Percentiles rank a stretch among this genome's conserved stretches.
These are phyloP conservation scores for Rhamnusium bicolor DNA, from an alignment of 2,888 invertebrate genomes.

Conservation along the genomic window DNA sequence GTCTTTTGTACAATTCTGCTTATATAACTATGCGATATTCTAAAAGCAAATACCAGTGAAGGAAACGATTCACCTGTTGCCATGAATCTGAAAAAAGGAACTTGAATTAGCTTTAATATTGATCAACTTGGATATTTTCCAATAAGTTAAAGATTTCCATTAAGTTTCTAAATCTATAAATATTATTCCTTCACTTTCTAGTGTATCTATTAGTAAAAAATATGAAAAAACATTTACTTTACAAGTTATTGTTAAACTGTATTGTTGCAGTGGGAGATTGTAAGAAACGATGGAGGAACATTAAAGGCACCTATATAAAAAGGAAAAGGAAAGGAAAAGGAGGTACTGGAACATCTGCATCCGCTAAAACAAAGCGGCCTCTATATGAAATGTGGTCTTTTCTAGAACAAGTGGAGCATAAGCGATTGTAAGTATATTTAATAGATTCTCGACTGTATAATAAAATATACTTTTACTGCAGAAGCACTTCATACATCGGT, in stretches of 20 bases:
- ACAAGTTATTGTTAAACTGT: not conserved
- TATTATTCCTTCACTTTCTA: no score
- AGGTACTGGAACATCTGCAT: no score
- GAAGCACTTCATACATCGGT: no score
- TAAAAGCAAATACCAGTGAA: constrained; percentile 34
- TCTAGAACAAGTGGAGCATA: no score
- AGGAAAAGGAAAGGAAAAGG: not conserved
- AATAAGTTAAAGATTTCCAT: no score
- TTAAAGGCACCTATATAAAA: constrained; percentile 29
- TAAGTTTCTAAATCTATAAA: no score
- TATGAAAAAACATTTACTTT: not conserved
- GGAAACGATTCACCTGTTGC: constrained; percentile 35
- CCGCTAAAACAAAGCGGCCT: not conserved
- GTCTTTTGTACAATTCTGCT: constrained; percentile 22
- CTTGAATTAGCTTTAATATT: not conserved
- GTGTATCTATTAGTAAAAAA: no score
- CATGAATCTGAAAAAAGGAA: constrained; percentile 25
- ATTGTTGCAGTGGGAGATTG: constrained; percentile 32
- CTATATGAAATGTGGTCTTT: not conserved
- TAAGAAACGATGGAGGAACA: constrained; percentile 33
- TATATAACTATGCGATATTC: constrained; percentile 41
- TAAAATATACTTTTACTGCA: no score
- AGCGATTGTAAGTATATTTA: no score
- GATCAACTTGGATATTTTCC: not conserved
- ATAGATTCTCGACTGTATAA: no score